These are phyloP conservation scores for Acanthurus lineatus DNA, from an alignment of 2,797 vertebrate species.

Conservation along the genomic window DNA sequence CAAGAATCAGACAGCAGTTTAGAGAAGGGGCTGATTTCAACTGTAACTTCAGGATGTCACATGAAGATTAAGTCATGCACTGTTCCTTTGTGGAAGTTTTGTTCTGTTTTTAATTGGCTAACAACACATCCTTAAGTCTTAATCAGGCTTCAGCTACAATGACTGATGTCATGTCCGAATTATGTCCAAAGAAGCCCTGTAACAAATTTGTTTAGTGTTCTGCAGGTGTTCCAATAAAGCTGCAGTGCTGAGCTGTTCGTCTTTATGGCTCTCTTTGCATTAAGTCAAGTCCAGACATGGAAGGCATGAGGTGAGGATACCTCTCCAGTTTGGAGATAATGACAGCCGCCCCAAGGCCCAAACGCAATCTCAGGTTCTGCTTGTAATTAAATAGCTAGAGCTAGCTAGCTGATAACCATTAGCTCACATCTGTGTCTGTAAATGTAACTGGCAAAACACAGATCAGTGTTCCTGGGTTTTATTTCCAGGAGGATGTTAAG, in stretches of 20 bases:
- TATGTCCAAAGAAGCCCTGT: background rate
- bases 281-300: slow-evolving; percentile 64
- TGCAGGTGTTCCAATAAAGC: slow-evolving; percentile 41
- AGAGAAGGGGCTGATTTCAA: slow-evolving; percentile 6
- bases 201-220: slow-evolving; percentile 8
- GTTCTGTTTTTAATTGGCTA: slow-evolving; percentile 9
- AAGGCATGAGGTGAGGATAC: slow-evolving; percentile 58
- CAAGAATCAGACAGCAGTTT: slow-evolving; percentile 26
- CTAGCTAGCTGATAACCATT: slow-evolving; percentile 19
- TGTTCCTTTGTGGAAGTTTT: slow-evolving; percentile 6
- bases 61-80: background rate
- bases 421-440: slow-evolving; percentile 38
- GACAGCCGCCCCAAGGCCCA: slow-evolving; percentile 25
- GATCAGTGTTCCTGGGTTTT: slow-evolving; percentile 4
- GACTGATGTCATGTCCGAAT: slow-evolving; percentile 9
- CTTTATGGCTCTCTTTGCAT: slow-evolving; percentile 28
- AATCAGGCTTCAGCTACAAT: background rate
- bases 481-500: background rate
- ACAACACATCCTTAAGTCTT: slow-evolving; percentile 18
- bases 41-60: background rate
- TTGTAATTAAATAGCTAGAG: slow-evolving; percentile 20
- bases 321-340: slow-evolving; percentile 9
- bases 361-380: slow-evolving; percentile 2
- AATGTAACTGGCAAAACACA: slow-evolving; percentile 7
- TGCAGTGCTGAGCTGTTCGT: slow-evolving; percentile 4